Evolutionary conservation across 2,888 invertebrate genomes (phyloP), one percentile per base, ranked within the genome.

Genomic region (Criorhina ranunculi): DNA sequence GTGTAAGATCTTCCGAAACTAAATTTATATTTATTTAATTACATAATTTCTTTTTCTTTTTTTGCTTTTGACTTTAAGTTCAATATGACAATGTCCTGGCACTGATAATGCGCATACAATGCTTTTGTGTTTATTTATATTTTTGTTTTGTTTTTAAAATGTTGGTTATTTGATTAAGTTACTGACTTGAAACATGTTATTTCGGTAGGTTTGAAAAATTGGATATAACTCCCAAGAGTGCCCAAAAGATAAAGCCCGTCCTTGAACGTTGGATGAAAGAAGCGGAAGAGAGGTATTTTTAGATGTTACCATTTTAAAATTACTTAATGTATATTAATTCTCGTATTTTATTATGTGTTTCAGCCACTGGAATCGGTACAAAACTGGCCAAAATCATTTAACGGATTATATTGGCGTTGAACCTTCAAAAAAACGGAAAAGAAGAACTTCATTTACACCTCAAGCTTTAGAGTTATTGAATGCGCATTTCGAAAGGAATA

Each of bases 241-340:
- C 99, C 90, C 98, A 98, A 94, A 99, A 99, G 95, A 99, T 99
- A 92, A 98, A 98, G 93, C 99, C 99, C 88, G 99, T 99, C 89
- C 94, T 99, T 91, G 99, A 99, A 93, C 95, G 97, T 93, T 99
- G 99, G 99, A 98, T 99, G 98, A 96, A 96, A 93, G 98, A 99
- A 93, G 98, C 98, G 69, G 98, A 99, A 94, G 98, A 98, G 94
- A 97, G 98, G 96, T 98, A 92, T 5, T 0, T 31, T 2, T 24
- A n/a, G 8, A 11, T 12, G 4, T 4, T 17, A 5, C 4, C 2
- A 15, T 11, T 60, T 51, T 17, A 15, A 15, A 40, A 6, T 19
- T 19, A 29, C 8, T 8, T 19, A 3, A 24, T 3, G 4, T 24
- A 4, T 29, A 42, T 1, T 17, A 11, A 44, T 33, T 37, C 55